Conservation (phyloP, 1,140 invertebrate species). For the Tetragonula clypearis region DNA sequence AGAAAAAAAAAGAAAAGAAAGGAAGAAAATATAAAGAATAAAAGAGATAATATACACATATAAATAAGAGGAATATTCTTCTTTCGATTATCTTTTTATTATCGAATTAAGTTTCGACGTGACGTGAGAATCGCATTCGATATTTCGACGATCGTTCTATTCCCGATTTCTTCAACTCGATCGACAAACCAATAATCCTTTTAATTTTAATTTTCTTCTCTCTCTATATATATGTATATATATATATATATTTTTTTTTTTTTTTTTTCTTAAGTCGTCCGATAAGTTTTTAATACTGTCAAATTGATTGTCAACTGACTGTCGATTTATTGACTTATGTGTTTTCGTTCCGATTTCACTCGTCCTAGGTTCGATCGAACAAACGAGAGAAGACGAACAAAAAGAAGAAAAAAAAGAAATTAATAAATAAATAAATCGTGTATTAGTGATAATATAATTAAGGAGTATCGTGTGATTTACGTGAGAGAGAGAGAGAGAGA, state of each 20-base stretch:
- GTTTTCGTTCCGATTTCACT: constrained; percentile 12
- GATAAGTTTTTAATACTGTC: constrained; percentile 42
- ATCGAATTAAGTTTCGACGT: constrained; percentile 15
- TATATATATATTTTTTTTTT: neutral
- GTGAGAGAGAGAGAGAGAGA: neutral
- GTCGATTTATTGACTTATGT: neutral
- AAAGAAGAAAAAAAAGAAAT: neutral
- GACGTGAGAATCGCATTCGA: neutral
- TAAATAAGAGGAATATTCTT: constrained; percentile 19
- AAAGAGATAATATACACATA: neutral
- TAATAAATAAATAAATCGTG: constrained; percentile 9
- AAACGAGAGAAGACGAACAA: constrained; percentile 28
- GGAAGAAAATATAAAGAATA: neutral
- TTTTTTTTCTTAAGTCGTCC: neutral
- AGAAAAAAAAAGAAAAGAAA: too few relatives aligned
- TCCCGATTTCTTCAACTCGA: neutral
- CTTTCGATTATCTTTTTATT: constrained; percentile 30
- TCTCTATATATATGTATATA: too few relatives aligned
- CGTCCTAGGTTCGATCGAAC: constrained; percentile 8
- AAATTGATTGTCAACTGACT: neutral
- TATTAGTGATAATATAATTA: constrained; percentile 9
- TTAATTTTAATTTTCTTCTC: too few relatives aligned
- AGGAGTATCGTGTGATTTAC: neutral
- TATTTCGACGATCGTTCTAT: neutral
- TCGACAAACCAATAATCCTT: neutral